Evolutionary conservation across 2,113 vertebrate genomes (phyloP).

Genomic region (Bungarus multicinctus): DNA sequence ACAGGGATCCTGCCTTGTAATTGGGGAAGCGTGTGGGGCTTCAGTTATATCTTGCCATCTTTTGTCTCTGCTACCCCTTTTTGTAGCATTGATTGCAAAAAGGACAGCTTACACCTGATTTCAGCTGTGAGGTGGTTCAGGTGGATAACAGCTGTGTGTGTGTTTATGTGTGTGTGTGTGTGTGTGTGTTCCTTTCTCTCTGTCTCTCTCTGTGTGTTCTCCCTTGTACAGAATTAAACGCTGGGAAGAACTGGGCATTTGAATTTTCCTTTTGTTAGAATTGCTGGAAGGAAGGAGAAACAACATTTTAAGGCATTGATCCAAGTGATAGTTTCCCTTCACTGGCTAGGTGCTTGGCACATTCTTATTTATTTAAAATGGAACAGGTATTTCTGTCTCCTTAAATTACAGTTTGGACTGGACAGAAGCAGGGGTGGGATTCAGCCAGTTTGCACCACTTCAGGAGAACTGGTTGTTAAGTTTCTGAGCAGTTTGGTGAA

Average conservation of each 20-base stretch:
- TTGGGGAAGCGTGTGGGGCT: constrained; percentile 34
- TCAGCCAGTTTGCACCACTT: no score
- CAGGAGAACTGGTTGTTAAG: no score
- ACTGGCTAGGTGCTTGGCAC: background rate
- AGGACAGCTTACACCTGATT: background rate
- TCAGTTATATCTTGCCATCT: constrained; percentile 3
- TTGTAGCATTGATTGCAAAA: constrained; percentile 40
- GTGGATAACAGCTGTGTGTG: background rate
- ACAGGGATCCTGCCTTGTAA: constrained; percentile 27
- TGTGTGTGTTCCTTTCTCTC: no score
- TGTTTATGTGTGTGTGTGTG: no score
- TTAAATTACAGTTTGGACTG: background rate
- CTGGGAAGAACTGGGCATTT: background rate
- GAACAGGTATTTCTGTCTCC: background rate
- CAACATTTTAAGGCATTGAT: background rate
- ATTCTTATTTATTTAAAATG: background rate
- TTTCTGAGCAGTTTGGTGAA: no score
- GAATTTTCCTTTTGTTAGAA: background rate
- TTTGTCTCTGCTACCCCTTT: constrained; percentile 33
- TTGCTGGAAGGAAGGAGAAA: background rate
- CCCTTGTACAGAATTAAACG: background rate
- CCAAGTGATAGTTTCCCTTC: constrained; percentile 1
- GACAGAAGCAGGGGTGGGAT: no score
- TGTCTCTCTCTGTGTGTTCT: background rate
- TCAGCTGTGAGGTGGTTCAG: background rate